These are phyloP conservation scores for Stenopsyche tienmushanensis DNA, from an alignment of 1,140 invertebrate genomes.

Conservation along the genomic window DNA sequence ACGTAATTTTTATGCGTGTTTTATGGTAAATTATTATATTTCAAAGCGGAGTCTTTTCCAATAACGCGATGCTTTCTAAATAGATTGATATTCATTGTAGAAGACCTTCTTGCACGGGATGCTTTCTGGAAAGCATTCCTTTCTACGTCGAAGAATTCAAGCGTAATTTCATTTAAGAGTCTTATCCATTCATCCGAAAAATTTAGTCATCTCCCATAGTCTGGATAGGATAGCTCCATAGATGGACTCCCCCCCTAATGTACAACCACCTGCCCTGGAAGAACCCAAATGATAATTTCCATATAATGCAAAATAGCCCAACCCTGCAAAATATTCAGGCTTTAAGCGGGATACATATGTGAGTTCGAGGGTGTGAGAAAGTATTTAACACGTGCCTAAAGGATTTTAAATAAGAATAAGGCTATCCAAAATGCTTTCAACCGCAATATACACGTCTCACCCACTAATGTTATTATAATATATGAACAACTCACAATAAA, in stretches of 20 bases:
- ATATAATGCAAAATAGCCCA: slow-evolving; percentile 12
- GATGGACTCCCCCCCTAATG: slow-evolving; percentile 1
- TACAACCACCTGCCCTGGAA: not conserved
- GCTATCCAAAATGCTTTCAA: too few species aligned
- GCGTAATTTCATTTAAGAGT: slow-evolving; percentile 19
- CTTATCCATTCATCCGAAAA: slow-evolving; percentile 20
- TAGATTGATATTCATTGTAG: not conserved
- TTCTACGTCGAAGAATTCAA: not conserved
- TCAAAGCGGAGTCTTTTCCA: not conserved
- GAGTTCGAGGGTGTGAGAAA: too few species aligned
- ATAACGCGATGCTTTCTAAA: not conserved
- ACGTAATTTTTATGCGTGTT: not conserved
- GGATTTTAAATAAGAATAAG: slow-evolving; percentile 25
- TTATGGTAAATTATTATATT: not conserved
- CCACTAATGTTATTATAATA: too few species aligned
- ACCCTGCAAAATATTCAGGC: not conserved
- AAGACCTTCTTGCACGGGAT: not conserved
- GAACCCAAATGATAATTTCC: slow-evolving; percentile 18
- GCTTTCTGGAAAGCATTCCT: not conserved
- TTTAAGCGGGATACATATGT: too few species aligned
- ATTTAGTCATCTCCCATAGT: slow-evolving; percentile 10
- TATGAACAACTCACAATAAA: too few species aligned
- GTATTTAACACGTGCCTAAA: slow-evolving; percentile 16
- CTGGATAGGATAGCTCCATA: too few species aligned
- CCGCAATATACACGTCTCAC: too few species aligned